Base-by-base conservation (phyloP, 1,140 invertebrate species). In the Zelostemma sp. region DNA sequence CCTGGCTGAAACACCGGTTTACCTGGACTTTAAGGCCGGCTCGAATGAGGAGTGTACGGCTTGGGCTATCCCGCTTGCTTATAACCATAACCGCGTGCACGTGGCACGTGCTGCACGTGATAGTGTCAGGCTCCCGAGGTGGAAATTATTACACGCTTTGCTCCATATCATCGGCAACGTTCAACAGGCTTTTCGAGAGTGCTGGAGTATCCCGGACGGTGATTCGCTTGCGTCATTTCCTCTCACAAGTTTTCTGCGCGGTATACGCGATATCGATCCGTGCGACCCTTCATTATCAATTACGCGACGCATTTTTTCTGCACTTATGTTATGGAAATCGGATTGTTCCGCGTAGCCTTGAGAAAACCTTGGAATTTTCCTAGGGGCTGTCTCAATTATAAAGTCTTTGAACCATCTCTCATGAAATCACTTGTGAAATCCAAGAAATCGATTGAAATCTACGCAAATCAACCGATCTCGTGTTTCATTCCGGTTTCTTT, bases 71-170 rank as follows among this genome's bases (percentile, higher is more conserved):
- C 65, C 64, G 43, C 40, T 33, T 59, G 35, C 56, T 69, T 56
- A 56, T 50, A 57, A 65, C 40, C 14, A 6, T 41, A 15, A 51
- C 65, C 60, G 51, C 65, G 70, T 63, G 77, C 78, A 80, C 79
- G 79, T 78, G 79, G 74, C 77, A 77, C 76, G 74, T 76, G 78
- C 69, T 17, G 75, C 79, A 80, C 80, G 80, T 81, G 80, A 81
- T 72, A 70, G 47, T 59, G 28, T 48, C 59, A 60, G 43, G 28
- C 67, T 72, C 65, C 49, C 62, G 43, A 55, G 56, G 54, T 55
- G 54, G 60, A 57, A 62, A 73, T 75, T 73, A 68, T 69, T 78
- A 78, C 73, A 53, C 53, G 64, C 43, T 50, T 64, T 68, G 57
- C 74, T 63, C 64, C 57, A 71, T 43, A 70, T 62, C 58, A 46